These are phyloP conservation scores for Archips xylosteana DNA, from an alignment of 2,888 invertebrate species.

Conservation along the genomic window DNA sequence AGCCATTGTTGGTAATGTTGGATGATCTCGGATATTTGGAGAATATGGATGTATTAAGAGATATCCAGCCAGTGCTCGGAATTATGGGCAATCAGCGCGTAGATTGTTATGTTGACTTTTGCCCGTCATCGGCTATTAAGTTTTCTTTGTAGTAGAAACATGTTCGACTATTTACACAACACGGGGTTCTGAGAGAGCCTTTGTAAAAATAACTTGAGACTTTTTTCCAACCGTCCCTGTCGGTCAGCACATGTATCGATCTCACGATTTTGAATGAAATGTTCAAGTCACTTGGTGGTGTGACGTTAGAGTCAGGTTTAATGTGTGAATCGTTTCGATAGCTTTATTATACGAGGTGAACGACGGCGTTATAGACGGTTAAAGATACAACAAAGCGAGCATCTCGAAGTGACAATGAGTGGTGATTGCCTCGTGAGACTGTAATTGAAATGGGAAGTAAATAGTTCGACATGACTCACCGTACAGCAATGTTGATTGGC, in stretches of 20 bases:
- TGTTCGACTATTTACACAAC: slow-evolving; percentile 85
- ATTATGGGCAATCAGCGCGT: slow-evolving; percentile 81
- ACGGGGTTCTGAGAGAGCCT: slow-evolving; percentile 75
- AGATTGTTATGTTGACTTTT: slow-evolving; percentile 83
- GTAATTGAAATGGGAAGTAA: slow-evolving; percentile 77
- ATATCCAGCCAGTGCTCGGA: slow-evolving; percentile 48
- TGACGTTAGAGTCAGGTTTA: slow-evolving; percentile 82
- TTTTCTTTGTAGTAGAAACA: slow-evolving; percentile 84
- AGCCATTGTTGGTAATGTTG: slow-evolving; percentile 53
- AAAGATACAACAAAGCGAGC: slow-evolving; percentile 69
- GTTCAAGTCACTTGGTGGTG: slow-evolving; percentile 78
- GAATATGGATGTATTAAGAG: slow-evolving; percentile 64
- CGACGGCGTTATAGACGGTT: slow-evolving; percentile 73
- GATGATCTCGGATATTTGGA: slow-evolving; percentile 44
- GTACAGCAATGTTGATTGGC: slow-evolving; percentile 72
- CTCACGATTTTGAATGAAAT: slow-evolving; percentile 82
- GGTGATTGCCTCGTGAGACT: slow-evolving; percentile 80
- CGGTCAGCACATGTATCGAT: slow-evolving; percentile 76
- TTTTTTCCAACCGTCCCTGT: slow-evolving; percentile 71
- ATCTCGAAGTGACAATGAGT: slow-evolving; percentile 78
- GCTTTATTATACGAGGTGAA: slow-evolving; percentile 76
- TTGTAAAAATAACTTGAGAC: slow-evolving; percentile 75
- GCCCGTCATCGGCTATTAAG: slow-evolving; percentile 85
- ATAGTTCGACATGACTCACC: slow-evolving; percentile 72
- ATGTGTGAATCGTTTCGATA: slow-evolving; percentile 77